Conservation (phyloP, 2,888 invertebrate genomes). For the Drosophila sordidapex region DNA sequence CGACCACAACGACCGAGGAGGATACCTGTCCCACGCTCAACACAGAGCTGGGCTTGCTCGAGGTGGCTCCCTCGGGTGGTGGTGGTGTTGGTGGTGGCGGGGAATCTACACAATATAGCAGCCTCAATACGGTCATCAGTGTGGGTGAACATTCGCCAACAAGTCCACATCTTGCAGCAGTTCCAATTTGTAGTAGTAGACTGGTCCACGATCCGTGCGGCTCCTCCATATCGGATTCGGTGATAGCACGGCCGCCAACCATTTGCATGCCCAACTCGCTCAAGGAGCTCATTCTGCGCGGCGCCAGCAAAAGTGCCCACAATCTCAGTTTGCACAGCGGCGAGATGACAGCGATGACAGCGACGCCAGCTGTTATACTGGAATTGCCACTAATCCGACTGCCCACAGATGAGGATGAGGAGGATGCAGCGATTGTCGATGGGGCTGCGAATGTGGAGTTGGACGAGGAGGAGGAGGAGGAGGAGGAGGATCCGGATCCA, state of each 20-base stretch:
- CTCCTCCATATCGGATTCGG: slow-evolving; percentile 82
- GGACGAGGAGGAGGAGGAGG: slow-evolving; percentile 44
- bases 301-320: slow-evolving; percentile 71
- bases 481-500: slow-evolving; percentile 3
- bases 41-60: slow-evolving; percentile 78
- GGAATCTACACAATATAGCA: slow-evolving; percentile 80
- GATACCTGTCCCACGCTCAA: slow-evolving; percentile 84
- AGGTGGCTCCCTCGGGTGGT: slow-evolving; percentile 30
- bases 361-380: slow-evolving; percentile 82
- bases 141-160: slow-evolving; percentile 68
- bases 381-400: slow-evolving; percentile 84
- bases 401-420: slow-evolving; percentile 77
- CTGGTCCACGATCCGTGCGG: slow-evolving; percentile 79
- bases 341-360: slow-evolving; percentile 25
- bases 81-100: slow-evolving; percentile 33
- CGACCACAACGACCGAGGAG: slow-evolving; percentile 82
- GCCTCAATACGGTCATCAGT: slow-evolving; percentile 81
- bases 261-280: slow-evolving; percentile 83
- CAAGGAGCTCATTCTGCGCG: slow-evolving; percentile 82
- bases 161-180: slow-evolving; percentile 52
- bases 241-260: slow-evolving; percentile 69
- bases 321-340: slow-evolving; percentile 52
- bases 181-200: slow-evolving; percentile 32
- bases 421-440: slow-evolving; percentile 49
- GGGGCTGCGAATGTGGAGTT: slow-evolving; percentile 56